These are phyloP conservation scores for Synchiropus splendidus DNA, from an alignment of 2,113 vertebrate genomes.

Conservation along the genomic window DNA sequence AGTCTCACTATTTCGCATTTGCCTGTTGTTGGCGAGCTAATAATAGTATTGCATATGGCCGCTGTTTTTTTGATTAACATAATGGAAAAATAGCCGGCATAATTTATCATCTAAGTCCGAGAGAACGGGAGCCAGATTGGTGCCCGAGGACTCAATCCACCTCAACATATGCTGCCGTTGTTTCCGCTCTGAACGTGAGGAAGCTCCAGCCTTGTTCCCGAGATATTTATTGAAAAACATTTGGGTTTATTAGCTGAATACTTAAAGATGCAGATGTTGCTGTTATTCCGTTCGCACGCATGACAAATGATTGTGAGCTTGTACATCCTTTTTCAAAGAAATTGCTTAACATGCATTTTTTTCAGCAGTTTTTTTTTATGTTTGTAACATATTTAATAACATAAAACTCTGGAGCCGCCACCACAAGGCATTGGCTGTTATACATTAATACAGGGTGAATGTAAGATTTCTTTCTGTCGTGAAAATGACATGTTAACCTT, in stretches of 20 bases:
- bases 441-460: too few relatives aligned
- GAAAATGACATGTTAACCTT: too few relatives aligned
- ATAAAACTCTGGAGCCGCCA: too few relatives aligned
- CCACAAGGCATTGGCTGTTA: too few relatives aligned
- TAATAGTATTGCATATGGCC: slow-evolving; percentile 67
- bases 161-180: slow-evolving; percentile 67
- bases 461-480: too few relatives aligned
- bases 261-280: slow-evolving; percentile 62
- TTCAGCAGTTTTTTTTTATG: too few relatives aligned
- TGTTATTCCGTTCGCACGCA: slow-evolving; percentile 57
- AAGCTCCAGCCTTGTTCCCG: slow-evolving; percentile 55
- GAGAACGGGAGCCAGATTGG: slow-evolving; percentile 65
- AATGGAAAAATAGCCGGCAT: slow-evolving; percentile 66
- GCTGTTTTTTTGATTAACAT: slow-evolving; percentile 68
- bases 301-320: not conserved
- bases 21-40: slow-evolving; percentile 59
- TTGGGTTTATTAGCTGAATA: slow-evolving; percentile 66
- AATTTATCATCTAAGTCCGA: slow-evolving; percentile 70
- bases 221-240: slow-evolving; percentile 71
- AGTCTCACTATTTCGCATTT: slow-evolving; percentile 51
- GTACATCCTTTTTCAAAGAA: too few relatives aligned
- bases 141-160: slow-evolving; percentile 74
- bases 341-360: too few relatives aligned
- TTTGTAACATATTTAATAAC: too few relatives aligned
- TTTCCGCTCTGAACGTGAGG: slow-evolving; percentile 48